phyloP scores from a whole-genome alignment of 1,140 invertebrate species.

The Macrobrachium nipponense region DNA sequence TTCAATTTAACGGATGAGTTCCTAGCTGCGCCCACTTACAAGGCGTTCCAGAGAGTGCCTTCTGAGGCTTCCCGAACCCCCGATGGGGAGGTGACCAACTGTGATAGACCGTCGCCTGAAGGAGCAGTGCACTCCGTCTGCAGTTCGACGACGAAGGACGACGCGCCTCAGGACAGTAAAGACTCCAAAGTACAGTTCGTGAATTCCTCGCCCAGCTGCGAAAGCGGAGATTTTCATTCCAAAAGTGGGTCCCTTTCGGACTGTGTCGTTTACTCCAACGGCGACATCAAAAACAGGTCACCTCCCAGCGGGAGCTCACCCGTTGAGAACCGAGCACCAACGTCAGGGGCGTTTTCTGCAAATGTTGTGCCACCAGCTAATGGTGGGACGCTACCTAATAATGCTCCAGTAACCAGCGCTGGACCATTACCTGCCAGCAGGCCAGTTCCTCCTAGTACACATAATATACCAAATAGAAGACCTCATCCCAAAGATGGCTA shows the following conservation, averaged over 20 bases:
- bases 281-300: neutral
- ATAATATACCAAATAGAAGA: neutral
- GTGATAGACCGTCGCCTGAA: slow-evolving; percentile 39
- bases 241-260: neutral
- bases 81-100: slow-evolving; percentile 9
- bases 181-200: neutral
- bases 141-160: slow-evolving; percentile 29
- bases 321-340: too few species aligned
- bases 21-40: slow-evolving; percentile 31
- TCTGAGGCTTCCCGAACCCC: neutral
- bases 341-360: neutral
- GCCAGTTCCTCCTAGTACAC: neutral
- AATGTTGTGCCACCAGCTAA: slow-evolving; percentile 7
- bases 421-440: neutral
- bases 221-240: neutral
- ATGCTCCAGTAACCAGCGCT: neutral
- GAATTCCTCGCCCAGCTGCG: neutral
- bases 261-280: neutral
- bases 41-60: slow-evolving; percentile 12
- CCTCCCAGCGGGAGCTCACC: neutral
- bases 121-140: slow-evolving; percentile 43
- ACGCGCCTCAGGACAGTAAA: slow-evolving; percentile 4
- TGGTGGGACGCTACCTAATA: neutral
- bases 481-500: slow-evolving; percentile 4
- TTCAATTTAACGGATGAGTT: slow-evolving; percentile 55